These are phyloP conservation scores for Pluvialis apricaria DNA, from an alignment of 2,113 vertebrate species.

Conservation along the genomic window DNA sequence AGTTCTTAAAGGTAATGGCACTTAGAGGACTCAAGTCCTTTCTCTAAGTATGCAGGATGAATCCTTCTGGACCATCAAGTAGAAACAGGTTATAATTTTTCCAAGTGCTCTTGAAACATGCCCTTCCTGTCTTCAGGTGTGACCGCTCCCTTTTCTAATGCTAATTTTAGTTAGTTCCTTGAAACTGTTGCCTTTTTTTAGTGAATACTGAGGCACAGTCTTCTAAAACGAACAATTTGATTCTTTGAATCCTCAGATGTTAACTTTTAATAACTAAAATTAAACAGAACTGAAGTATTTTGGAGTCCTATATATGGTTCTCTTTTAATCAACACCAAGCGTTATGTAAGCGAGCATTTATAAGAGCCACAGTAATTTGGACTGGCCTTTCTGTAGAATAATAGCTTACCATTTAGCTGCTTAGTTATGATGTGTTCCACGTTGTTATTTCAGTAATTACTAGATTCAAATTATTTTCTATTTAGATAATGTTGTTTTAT, in stretches of 20 bases:
- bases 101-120: not conserved
- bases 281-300: not conserved
- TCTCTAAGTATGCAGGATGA: not conserved
- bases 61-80: not conserved
- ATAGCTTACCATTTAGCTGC: not conserved
- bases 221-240: not conserved
- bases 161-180: not conserved
- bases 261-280: not conserved
- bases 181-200: not conserved
- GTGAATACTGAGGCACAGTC: not conserved
- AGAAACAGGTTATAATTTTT: not conserved
- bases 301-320: not conserved
- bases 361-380: not conserved
- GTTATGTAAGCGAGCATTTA: not conserved
- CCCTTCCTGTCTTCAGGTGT: not conserved
- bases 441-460: not conserved
- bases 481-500: constrained; percentile 3
- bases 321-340: not conserved
- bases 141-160: not conserved
- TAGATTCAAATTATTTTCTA: not conserved
- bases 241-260: not conserved
- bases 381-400: not conserved
- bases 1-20: not conserved
- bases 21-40: not conserved
- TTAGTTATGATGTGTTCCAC: not conserved